Conservation (phyloP, 1,140 invertebrate genomes). For the Oedothorax gibbosus region DNA sequence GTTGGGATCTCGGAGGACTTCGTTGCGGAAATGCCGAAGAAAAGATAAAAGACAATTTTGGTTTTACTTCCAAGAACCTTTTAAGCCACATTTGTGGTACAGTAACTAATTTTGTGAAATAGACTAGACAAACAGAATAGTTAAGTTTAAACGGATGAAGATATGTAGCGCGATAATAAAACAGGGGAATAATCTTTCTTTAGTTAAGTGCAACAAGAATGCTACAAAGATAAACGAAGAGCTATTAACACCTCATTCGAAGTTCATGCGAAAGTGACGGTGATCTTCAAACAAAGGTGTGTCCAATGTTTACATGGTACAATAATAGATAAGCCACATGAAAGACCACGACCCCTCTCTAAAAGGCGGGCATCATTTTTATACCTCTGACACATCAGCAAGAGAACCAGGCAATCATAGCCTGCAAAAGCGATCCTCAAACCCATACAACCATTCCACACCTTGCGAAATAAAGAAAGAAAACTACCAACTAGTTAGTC, state of each 20-base stretch:
- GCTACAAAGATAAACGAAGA: neutral
- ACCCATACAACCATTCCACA: constrained; percentile 26
- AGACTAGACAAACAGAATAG: too few relatives aligned
- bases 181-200: too few relatives aligned
- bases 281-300: constrained; percentile 45
- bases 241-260: neutral
- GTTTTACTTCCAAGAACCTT: too few relatives aligned
- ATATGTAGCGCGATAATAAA: too few relatives aligned
- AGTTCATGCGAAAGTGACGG: neutral
- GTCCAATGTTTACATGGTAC: constrained; percentile 30
- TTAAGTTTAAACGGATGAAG: too few relatives aligned
- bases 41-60: too few relatives aligned
- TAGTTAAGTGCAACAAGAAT: too few relatives aligned
- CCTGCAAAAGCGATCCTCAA: constrained; percentile 33
- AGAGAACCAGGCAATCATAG: constrained; percentile 13
- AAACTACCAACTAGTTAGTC: too few relatives aligned
- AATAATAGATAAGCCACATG: constrained; percentile 7
- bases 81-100: too few relatives aligned
- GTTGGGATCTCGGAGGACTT: neutral
- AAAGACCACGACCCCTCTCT: constrained; percentile 12
- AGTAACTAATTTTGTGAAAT: too few relatives aligned
- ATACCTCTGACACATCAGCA: constrained; percentile 10
- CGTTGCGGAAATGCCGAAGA: constrained; percentile 1
- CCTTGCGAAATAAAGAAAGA: constrained; percentile 21
- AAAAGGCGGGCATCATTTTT: constrained; percentile 32